Percentiles rank a stretch among this genome's conserved stretches.
These are phyloP conservation scores for Rhineura floridana DNA, from an alignment of 2,113 vertebrate species.

Conservation along the genomic window DNA sequence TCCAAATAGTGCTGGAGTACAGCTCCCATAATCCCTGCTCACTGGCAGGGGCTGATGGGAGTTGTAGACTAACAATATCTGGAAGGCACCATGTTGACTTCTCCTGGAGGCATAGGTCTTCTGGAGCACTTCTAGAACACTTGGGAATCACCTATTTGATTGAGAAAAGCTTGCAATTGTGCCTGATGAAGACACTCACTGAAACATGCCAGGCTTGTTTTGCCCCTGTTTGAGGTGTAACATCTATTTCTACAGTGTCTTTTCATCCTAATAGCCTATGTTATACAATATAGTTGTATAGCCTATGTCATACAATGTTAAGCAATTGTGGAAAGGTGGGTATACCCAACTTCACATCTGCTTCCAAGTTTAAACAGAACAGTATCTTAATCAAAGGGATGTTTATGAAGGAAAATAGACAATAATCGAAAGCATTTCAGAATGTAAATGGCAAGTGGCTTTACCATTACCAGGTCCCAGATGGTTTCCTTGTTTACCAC, in stretches of 20 bases:
- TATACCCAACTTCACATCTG: background rate
- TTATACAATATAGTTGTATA: background rate
- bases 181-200: background rate
- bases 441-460: background rate
- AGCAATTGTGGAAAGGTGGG: background rate
- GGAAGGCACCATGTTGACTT: too few species aligned
- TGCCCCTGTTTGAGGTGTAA: too few species aligned
- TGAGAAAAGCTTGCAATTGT: background rate
- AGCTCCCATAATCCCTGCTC: too few species aligned
- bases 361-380: background rate
- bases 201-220: too few species aligned
- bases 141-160: background rate
- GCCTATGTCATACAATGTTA: too few species aligned
- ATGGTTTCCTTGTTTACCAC: constrained; percentile 1
- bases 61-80: too few species aligned
- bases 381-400: background rate
- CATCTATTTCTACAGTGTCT: background rate
- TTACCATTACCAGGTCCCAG: background rate
- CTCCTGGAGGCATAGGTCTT: too few species aligned
- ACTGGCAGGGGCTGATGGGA: too few species aligned
- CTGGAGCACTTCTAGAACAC: background rate
- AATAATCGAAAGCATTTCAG: background rate
- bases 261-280: background rate
- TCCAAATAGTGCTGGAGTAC: too few species aligned
- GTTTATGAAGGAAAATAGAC: background rate